Base-by-base conservation (phyloP, 2,888 invertebrate genomes). In the Emmelina monodactyla region DNA sequence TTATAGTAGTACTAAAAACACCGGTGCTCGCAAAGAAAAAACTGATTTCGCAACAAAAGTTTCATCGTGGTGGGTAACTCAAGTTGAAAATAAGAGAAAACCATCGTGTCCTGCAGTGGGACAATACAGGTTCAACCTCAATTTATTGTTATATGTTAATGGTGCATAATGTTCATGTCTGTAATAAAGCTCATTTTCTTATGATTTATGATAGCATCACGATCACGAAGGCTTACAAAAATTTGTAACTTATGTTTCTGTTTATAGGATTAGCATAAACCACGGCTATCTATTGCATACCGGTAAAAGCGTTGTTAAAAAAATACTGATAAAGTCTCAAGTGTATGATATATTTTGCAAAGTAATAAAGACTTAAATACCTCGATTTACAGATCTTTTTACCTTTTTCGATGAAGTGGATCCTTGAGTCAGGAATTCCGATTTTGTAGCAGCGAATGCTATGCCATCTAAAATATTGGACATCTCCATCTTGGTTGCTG, bases 391-490 rank as follows among this genome's bases (percentile, higher is more conserved):
- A n/a, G n/a, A n/a, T 45, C 45, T 35, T 43, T 40, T 47, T 39
- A 29, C 41, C 34, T 40, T 48, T 42, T 47, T 40, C 14, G 29
- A 2, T 13, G 4, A 4, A 12, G 53, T 47, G 64, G 66, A 75
- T 69, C 71, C 64, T 68, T 60, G 62, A 56, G 57, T 50, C 54
- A 60, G 63, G 73, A 79, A 78, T 78, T 70, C 62, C 66, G 72
- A 71, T 66, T 71, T 65, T 70, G 71, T 73, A 64, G 69, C 75
- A 62, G 65, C 68, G 69, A 75, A 64, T 72, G 78, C 76, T 75
- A 72, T 78, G 76, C 78, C 75, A 79, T 78, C 76, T 78, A 75
- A 79, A 79, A 79, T 79, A 79, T 79, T 78, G 76, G 76, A 79
- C 76, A 79, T 76, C 78, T 78, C 76, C 75, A 79, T 79, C 76